Conservation (phyloP, 2,797 vertebrate species). For the Catharus ustulatus region DNA sequence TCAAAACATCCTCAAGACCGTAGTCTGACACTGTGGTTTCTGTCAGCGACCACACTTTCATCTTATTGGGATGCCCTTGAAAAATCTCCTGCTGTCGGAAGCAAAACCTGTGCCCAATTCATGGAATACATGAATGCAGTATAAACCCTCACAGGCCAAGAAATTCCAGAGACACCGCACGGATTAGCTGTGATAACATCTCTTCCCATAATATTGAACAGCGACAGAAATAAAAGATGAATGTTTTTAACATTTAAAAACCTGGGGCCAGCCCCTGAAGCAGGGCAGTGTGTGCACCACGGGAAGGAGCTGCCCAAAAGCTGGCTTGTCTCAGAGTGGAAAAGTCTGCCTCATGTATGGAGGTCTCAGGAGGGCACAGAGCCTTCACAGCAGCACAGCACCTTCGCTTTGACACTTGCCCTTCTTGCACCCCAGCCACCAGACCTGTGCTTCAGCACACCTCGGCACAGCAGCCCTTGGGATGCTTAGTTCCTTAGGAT, state of each 20-base stretch:
- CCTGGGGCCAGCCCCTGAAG: neutral
- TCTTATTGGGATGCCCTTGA: conserved; percentile 66
- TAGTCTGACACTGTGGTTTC: conserved; percentile 61
- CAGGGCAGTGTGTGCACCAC: neutral
- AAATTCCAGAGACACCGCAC: conserved; percentile 60
- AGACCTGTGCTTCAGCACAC: neutral
- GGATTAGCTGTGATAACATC: conserved; percentile 71
- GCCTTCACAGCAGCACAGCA: neutral
- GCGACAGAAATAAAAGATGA: conserved; percentile 16
- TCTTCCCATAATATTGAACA: conserved; percentile 43
- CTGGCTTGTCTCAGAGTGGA: neutral
- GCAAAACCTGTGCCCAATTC: conserved; percentile 58
- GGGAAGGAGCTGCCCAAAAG: neutral
- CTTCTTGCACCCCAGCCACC: neutral
- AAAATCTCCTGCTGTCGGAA: conserved; percentile 44
- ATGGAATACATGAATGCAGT: conserved; percentile 67
- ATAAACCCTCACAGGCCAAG: conserved; percentile 59
- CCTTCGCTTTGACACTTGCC: neutral
- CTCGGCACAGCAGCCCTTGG: neutral
- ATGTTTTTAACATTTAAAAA: conserved; percentile 19
- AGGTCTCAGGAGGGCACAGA: neutral
- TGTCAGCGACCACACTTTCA: conserved; percentile 61
- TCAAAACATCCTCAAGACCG: conserved; percentile 57
- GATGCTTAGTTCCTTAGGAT: neutral
- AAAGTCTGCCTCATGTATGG: neutral